Conservation (phyloP, 2,797 vertebrate genomes). For the Sebastolobus alascanus region DNA sequence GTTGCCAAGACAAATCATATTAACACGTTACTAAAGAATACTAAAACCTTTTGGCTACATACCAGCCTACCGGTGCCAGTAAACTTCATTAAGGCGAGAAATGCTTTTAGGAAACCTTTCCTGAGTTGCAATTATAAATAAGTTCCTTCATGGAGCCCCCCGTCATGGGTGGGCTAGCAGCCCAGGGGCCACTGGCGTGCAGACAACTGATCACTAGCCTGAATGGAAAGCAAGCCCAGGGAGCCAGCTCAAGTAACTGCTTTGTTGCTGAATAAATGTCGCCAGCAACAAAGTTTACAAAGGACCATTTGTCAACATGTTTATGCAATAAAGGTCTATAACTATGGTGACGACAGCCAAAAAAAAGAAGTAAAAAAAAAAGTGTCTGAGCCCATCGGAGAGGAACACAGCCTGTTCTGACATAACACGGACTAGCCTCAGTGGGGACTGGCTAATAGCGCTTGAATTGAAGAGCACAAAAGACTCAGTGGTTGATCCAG, state of each 20-base stretch:
- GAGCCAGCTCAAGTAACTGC: constrained; percentile 88
- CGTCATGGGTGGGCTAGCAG: constrained; percentile 87
- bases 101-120: constrained; percentile 85
- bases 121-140: constrained; percentile 86
- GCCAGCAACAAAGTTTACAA: constrained; percentile 86
- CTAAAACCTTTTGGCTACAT: constrained; percentile 84
- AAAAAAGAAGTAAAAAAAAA: constrained; percentile 23
- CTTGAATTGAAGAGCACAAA: constrained; percentile 52
- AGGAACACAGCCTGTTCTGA: constrained; percentile 55
- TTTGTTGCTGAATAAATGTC: constrained; percentile 88
- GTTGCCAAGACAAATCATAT: constrained; percentile 89
- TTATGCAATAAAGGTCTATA: constrained; percentile 84
- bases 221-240: constrained; percentile 85
- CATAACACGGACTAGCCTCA: constrained; percentile 53
- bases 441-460: constrained; percentile 48
- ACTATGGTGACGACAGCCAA: constrained; percentile 73
- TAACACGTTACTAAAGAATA: constrained; percentile 85
- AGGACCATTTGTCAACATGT: constrained; percentile 88
- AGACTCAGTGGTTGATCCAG: constrained; percentile 53
- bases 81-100: constrained; percentile 83
- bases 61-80: constrained; percentile 76
- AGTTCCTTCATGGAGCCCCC: constrained; percentile 82
- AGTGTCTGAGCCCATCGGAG: constrained; percentile 53
- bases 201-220: constrained; percentile 87
- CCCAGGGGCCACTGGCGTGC: constrained; percentile 82